phyloP scores from a whole-genome alignment of 1,140 invertebrate species.

The Eciton burchellii region DNA sequence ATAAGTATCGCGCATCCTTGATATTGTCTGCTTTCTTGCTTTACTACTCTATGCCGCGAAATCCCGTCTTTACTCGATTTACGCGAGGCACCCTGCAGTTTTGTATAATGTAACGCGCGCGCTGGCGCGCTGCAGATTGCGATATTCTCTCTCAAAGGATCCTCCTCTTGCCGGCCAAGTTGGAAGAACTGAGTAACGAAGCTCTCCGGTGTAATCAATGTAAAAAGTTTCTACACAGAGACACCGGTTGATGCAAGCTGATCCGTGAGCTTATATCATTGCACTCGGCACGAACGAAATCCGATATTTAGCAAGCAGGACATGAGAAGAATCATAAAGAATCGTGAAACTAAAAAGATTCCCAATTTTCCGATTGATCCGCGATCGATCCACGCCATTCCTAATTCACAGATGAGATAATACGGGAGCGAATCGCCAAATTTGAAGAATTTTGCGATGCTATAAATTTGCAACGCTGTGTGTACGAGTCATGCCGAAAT shows the following conservation, averaged over 20 bases:
- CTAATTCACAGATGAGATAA: too few species aligned
- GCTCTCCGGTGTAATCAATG: slow-evolving; percentile 71
- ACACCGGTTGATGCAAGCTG: slow-evolving; percentile 66
- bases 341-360: too few species aligned
- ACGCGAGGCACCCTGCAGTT: slow-evolving; percentile 1
- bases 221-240: slow-evolving; percentile 74
- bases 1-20: not conserved
- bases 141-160: slow-evolving; percentile 59
- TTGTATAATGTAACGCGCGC: slow-evolving; percentile 29
- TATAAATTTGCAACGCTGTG: not conserved
- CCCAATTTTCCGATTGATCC: too few species aligned
- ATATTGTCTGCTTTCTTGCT: not conserved
- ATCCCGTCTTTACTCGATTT: slow-evolving; percentile 22
- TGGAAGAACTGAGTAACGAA: slow-evolving; percentile 34
- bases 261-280: slow-evolving; percentile 14
- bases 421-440: slow-evolving; percentile 2
- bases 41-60: not conserved
- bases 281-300: not conserved
- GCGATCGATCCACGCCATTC: too few species aligned
- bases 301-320: not conserved
- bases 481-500: not conserved
- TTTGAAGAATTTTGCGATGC: not conserved
- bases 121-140: slow-evolving; percentile 39
- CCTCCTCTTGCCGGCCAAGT: slow-evolving; percentile 15
- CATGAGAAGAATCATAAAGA: too few species aligned